phyloP scores from a whole-genome alignment of 2,113 vertebrate genomes.

The human region GRCh38 chr15:35496001-35496500 shows the following conservation, averaged over 20 bases:
- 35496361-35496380: too few relatives aligned
- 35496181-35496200: not conserved
- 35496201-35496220: constrained; percentile 27
- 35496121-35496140: not conserved
- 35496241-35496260: not conserved
- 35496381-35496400: too few relatives aligned
- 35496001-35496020: not conserved
- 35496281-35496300: too few relatives aligned
- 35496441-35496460: too few relatives aligned
- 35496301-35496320: too few relatives aligned
- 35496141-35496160: not conserved
- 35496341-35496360: too few relatives aligned
- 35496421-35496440: too few relatives aligned
- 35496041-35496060: not conserved
- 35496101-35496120: not conserved
- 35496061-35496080: not conserved
- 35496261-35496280: not conserved
- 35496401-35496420: too few relatives aligned
- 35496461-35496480: too few relatives aligned
- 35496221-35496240: not conserved
- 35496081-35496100: not conserved
- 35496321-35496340: too few relatives aligned
- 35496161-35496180: not conserved
- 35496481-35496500: too few relatives aligned
- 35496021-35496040: not conserved